These are phyloP conservation scores for Trilocha varians DNA, from an alignment of 2,888 invertebrate genomes.

Conservation along the genomic window DNA sequence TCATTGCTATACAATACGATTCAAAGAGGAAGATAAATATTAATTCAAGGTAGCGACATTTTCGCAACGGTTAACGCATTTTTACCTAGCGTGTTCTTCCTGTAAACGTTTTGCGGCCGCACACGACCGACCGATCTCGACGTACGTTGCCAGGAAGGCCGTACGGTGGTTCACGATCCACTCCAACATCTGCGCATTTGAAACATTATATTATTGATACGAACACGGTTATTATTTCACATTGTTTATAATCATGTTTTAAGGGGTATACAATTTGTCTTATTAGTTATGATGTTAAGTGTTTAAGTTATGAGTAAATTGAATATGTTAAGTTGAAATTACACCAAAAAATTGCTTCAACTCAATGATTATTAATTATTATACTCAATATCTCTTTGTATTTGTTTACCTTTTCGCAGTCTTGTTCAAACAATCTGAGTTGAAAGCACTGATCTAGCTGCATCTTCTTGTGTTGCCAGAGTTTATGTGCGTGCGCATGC, in stretches of 20 bases:
- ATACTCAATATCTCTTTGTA: too few relatives aligned
- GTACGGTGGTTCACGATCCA: conserved; percentile 98
- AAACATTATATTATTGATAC: conserved; percentile 3
- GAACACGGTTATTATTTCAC: too few relatives aligned
- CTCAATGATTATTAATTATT: too few relatives aligned
- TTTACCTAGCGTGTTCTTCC: conserved; percentile 89
- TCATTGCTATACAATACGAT: too few relatives aligned
- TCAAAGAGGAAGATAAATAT: background rate
- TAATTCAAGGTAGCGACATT: background rate
- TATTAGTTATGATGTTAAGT: background rate
- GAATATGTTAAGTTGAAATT: too few relatives aligned
- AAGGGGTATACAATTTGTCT: background rate
- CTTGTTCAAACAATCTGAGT: conserved; percentile 94
- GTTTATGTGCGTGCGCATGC: conserved; percentile 91
- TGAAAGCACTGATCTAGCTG: conserved; percentile 98
- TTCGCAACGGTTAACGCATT: background rate
- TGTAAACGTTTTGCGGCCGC: conserved; percentile 92
- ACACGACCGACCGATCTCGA: conserved; percentile 95
- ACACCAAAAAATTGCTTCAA: too few relatives aligned
- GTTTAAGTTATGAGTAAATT: too few relatives aligned
- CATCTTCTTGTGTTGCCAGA: conserved; percentile 96
- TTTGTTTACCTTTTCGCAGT: conserved; percentile 92
- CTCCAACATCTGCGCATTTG: conserved; percentile 87
- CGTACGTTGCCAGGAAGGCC: conserved; percentile 94
- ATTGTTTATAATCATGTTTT: background rate